Evolutionary conservation across 2,797 vertebrate species (phyloP), one percentile per base, ranked within the genome.

Genomic region (Liasis olivaceus): DNA sequence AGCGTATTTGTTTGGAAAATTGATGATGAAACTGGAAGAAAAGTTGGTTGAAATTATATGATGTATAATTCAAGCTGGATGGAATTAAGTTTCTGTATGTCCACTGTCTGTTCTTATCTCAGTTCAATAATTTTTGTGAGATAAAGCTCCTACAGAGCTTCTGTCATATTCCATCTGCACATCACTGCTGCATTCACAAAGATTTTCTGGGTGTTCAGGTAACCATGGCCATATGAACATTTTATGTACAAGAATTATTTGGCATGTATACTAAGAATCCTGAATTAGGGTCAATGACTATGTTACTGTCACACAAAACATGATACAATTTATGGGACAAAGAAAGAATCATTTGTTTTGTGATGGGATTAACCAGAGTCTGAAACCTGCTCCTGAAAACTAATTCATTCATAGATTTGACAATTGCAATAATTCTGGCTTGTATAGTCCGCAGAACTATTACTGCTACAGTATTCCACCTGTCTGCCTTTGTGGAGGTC

Each of bases 1-100:
- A 86, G 95, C 47, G 8, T 47, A 81, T 81, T 81, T 47, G 20
- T n/a, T 92, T 88, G 59, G 62, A 24, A 81, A 81, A 36, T 51
- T 0, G 63, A 94, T 93, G 91, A 95, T 94, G 94, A 96, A 92
- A 91, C 94, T 91, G 89, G 92, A 77, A 91, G 89, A 95, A 94
- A 96, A 91, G 91, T 93, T 94, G 95, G 90, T 66, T 94, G 95
- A 95, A 94, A 95, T 87, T 36, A 94, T 5, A 89, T 90, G 47
- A n/a, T 42, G 36, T 93, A 81, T 95, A 91, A 95, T 94, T 92
- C 89, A 28, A 93, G 47, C 90, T 90, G 89, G 92, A 91, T 36
- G 66, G 24, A 85, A 91, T 95, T 91, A 87, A 59, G 90, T 90
- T 95, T 91, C 59, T 64, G 0, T 77, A 93, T 94, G 92, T 90